These are phyloP conservation scores for Sorex araneus DNA, from an alignment of 2,113 vertebrate genomes.

Conservation along the genomic window DNA sequence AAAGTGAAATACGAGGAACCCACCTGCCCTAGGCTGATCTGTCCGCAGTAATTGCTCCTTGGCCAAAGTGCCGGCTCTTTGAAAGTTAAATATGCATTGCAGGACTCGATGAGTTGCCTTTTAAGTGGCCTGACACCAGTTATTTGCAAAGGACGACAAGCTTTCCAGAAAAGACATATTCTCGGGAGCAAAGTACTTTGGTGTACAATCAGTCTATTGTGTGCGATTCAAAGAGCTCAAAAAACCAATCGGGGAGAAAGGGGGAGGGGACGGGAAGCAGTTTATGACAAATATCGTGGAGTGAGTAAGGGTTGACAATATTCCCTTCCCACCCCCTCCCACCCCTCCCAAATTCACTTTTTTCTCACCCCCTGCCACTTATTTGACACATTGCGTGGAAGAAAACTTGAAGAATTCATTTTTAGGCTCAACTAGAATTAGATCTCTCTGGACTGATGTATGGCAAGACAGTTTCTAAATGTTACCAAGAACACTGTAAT, in stretches of 20 bases:
- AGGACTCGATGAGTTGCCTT: background rate
- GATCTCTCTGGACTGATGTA: background rate
- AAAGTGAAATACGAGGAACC: background rate
- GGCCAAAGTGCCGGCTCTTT: background rate
- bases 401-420: background rate
- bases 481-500: background rate
- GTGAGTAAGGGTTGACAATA: background rate
- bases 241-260: background rate
- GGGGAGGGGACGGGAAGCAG: background rate
- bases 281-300: background rate
- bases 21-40: background rate
- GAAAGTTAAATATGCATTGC: background rate
- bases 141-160: background rate
- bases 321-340: background rate
- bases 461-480: slow-evolving; percentile 13
- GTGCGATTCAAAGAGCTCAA: background rate
- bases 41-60: background rate
- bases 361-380: slow-evolving; percentile 4
- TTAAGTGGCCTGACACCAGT: background rate
- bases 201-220: background rate
- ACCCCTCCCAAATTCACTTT: background rate
- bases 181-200: background rate
- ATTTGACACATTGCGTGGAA: slow-evolving; percentile 1
- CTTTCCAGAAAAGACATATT: background rate
- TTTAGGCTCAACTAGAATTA: background rate